phyloP scores from a whole-genome alignment of 2,113 vertebrate genomes.

The Pseudolaguvia tuberculata region DNA sequence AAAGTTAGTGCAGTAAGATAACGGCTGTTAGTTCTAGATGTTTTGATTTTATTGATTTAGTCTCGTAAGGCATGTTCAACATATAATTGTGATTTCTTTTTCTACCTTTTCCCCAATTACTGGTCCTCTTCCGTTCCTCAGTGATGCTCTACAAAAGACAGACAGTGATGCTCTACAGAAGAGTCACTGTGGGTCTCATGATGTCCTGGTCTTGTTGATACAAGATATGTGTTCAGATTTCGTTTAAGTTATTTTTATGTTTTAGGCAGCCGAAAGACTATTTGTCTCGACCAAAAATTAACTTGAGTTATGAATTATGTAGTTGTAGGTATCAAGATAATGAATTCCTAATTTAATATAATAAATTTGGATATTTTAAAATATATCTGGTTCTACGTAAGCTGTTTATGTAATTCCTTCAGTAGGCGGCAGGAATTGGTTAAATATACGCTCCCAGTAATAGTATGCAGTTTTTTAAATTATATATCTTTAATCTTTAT shows the following conservation, averaged over 20 bases:
- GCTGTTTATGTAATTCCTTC: background rate
- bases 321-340: background rate
- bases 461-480: background rate
- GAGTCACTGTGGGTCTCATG: background rate
- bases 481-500: background rate
- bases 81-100: background rate
- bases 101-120: background rate
- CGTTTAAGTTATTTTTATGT: constrained; percentile 5
- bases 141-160: background rate
- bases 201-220: background rate
- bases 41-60: background rate
- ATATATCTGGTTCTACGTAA: background rate
- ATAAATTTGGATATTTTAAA: background rate
- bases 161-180: background rate
- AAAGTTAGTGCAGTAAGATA: background rate
- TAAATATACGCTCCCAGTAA: constrained; percentile 10
- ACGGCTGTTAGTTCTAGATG: background rate
- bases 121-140: background rate
- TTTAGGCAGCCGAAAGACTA: background rate
- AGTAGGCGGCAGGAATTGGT: constrained; percentile 14
- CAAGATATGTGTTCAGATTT: background rate
- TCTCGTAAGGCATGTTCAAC: background rate
- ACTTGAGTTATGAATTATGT: background rate
- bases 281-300: background rate
- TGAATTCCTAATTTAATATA: background rate